Conservation (phyloP, 2,888 invertebrate genomes). For the Pogonocherus hispidulus region DNA sequence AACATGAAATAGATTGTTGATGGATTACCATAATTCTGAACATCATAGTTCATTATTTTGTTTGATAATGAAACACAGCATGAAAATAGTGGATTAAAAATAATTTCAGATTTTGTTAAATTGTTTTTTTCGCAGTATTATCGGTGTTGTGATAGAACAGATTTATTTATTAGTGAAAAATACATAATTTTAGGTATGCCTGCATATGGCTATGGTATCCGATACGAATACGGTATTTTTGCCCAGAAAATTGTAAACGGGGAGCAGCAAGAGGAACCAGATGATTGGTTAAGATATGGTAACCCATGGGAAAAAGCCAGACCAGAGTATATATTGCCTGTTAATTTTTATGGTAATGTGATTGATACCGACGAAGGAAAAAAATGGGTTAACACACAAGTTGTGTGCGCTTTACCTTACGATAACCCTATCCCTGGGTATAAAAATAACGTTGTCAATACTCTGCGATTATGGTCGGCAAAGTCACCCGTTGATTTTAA, state of each 20-base stretch:
- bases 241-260: slow-evolving; percentile 96
- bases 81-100: too few relatives aligned
- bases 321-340: slow-evolving; percentile 97
- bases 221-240: slow-evolving; percentile 99
- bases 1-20: too few relatives aligned
- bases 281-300: slow-evolving; percentile 98
- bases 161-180: background rate
- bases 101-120: too few relatives aligned
- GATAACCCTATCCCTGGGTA: slow-evolving; percentile 99
- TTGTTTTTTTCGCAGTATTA: too few relatives aligned
- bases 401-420: slow-evolving; percentile 98
- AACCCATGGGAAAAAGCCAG: slow-evolving; percentile 99
- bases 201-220: slow-evolving; percentile 96
- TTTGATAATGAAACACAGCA: too few relatives aligned
- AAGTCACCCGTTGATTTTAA: slow-evolving; percentile 97
- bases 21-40: too few relatives aligned
- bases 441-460: slow-evolving; percentile 98
- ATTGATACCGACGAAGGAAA: slow-evolving; percentile 86
- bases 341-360: slow-evolving; percentile 96
- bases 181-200: slow-evolving; percentile 79
- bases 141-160: too few relatives aligned
- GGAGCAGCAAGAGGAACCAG: slow-evolving; percentile 97
- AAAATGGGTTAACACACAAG: slow-evolving; percentile 95
- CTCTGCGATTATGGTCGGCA: slow-evolving; percentile 97
- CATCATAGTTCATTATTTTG: too few relatives aligned